These are phyloP conservation scores for Tortricodes alternella DNA, from an alignment of 2,888 invertebrate genomes.

Conservation along the genomic window DNA sequence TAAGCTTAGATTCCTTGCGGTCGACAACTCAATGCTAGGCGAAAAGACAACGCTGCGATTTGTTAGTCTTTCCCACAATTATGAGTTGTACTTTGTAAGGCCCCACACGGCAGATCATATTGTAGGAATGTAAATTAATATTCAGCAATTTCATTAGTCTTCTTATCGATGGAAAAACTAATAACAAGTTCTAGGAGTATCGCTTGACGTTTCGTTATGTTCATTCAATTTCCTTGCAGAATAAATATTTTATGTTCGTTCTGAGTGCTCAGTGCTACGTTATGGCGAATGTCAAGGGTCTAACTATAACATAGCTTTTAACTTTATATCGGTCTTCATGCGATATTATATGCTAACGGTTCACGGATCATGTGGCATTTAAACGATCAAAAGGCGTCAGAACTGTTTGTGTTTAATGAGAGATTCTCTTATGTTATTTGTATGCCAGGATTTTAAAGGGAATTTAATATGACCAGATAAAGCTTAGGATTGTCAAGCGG, in stretches of 20 bases:
- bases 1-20: slow-evolving; percentile 67
- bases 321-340: neutral
- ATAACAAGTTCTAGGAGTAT: neutral
- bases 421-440: slow-evolving; percentile 11
- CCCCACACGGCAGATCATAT: slow-evolving; percentile 12
- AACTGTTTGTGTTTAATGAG: neutral
- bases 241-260: slow-evolving; percentile 2
- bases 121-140: neutral
- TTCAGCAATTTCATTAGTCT: no score
- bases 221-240: neutral
- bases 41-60: slow-evolving; percentile 39
- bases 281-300: neutral
- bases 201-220: slow-evolving; percentile 4
- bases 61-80: slow-evolving; percentile 41
- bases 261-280: neutral
- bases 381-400: neutral
- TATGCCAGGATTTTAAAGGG: slow-evolving; percentile 1
- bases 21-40: slow-evolving; percentile 50
- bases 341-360: no score
- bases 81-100: slow-evolving; percentile 29
- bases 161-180: neutral
- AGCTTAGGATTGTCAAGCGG: neutral
- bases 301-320: neutral
- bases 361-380: neutral
- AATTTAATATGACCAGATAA: neutral